These are phyloP conservation scores for Henicopernis longicauda DNA, from an alignment of 2,113 vertebrate genomes.

Conservation along the genomic window DNA sequence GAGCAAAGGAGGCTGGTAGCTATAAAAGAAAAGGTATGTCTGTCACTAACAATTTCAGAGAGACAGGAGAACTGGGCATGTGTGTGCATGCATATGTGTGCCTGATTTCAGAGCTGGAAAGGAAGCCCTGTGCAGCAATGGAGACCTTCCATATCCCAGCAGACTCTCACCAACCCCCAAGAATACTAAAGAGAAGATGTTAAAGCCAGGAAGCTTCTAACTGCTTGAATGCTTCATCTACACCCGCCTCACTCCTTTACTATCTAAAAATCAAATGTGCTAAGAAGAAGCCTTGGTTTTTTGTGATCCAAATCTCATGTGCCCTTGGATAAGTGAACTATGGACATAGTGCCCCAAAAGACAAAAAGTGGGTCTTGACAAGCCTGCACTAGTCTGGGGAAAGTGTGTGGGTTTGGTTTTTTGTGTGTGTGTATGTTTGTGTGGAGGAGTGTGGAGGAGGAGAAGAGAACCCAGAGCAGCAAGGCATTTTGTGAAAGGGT, in stretches of 20 bases:
- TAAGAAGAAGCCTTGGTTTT: not conserved
- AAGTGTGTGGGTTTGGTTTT: not conserved
- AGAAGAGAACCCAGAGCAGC: not conserved
- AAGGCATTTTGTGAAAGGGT: not conserved
- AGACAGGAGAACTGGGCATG: not conserved
- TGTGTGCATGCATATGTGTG: not conserved
- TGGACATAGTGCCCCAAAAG: not conserved
- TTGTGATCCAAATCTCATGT: not conserved
- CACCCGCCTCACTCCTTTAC: not conserved
- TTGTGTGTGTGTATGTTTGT: not conserved
- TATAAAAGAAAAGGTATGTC: not conserved
- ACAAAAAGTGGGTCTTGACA: not conserved
- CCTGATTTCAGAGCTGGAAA: not conserved
- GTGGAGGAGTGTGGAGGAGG: not conserved
- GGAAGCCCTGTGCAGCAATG: not conserved
- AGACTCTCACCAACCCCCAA: not conserved
- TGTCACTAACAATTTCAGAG: not conserved
- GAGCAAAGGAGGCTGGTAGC: not conserved
- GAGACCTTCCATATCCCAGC: not conserved
- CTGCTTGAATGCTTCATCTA: not conserved
- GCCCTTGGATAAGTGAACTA: not conserved
- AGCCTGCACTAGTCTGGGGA: not conserved
- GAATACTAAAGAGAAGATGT: not conserved
- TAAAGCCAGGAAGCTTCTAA: not conserved
- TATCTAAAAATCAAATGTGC: constrained; percentile 9